Base-by-base conservation (phyloP, 2,888 invertebrate genomes). In the Ochropacha duplaris region DNA sequence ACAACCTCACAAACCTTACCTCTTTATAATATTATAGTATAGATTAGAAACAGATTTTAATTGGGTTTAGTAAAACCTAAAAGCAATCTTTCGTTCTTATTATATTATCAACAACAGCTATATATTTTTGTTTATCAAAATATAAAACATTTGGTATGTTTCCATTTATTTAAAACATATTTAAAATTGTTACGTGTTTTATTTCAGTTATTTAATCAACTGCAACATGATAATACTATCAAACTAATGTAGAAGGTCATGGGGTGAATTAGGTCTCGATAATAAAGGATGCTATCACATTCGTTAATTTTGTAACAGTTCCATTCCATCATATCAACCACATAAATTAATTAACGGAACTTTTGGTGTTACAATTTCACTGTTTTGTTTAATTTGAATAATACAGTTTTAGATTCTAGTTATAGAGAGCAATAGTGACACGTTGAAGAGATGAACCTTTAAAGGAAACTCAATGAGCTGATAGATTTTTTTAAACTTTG, bases 261-360 rank as follows among this genome's bases (percentile, higher is more conserved):
- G 66, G 57, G 67, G 66, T 63, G 64, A 73, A 69, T 74, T 76
- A 67, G 65, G 60, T 72, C 74, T 64, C 61, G 56, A 61, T 58
- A 77, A 78, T 79, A 78, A 65, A 58, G 59, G 66, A 60, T 67
- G 63, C 57, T 74, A 79, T 72, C 69, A 69, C 61, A 71, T 67
- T 78, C 69, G 64, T 73, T 72, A 71, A 60, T 70, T 65, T 57
- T 49, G 56, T 44, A 60, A 65, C 60, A 61, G 52, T 55, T 54
- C 51, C 31, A 22, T 55, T 54, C 51, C 31, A 22, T 52, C 11
- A 52, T 31, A 52, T 16, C 16, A 50, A 34, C 19, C 54, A 57
- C 44, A 56, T 52, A 55, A 58, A 49, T 62, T 59, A 56, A 58
- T 49, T 55, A 49, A n/a, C 36, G 36, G 36, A 36, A 36, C n/a